Percentiles rank a stretch among this genome's conserved stretches.
These are phyloP conservation scores for Lordiphosa mommai DNA, from an alignment of 1,140 invertebrate genomes.

Conservation along the genomic window DNA sequence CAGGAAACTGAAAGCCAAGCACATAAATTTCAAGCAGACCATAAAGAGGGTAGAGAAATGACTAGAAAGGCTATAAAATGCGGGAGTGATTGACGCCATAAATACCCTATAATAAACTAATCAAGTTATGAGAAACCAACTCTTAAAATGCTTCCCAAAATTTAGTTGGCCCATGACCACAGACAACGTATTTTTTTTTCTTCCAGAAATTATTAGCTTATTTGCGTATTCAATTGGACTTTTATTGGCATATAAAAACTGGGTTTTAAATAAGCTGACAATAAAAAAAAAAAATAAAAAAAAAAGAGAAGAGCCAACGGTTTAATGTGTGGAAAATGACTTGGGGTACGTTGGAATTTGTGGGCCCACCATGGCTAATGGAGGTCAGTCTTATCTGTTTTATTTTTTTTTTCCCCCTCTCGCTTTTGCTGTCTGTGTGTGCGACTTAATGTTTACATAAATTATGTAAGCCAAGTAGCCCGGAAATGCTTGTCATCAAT, in stretches of 20 bases:
- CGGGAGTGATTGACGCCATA: too few species aligned
- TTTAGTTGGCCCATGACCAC: slow-evolving; percentile 59
- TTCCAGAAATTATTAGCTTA: slow-evolving; percentile 41
- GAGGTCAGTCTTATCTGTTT: slow-evolving; percentile 59
- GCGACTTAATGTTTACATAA: slow-evolving; percentile 68
- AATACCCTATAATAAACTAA: too few species aligned
- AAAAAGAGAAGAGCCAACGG: slow-evolving; percentile 42
- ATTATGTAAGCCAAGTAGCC: slow-evolving; percentile 65
- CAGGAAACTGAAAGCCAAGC: slow-evolving; percentile 26
- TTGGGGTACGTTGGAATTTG: slow-evolving; percentile 6
- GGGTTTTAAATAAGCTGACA: slow-evolving; percentile 42
- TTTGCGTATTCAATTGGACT: slow-evolving; percentile 64
- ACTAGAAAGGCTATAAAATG: too few species aligned
- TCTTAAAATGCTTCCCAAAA: not conserved
- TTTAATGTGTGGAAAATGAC: slow-evolving; percentile 54
- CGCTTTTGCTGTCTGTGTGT: not conserved
- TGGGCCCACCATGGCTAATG: slow-evolving; percentile 5
- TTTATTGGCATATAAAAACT: slow-evolving; percentile 46
- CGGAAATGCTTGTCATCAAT: slow-evolving; percentile 76
- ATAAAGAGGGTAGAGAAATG: not conserved
- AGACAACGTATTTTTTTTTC: slow-evolving; percentile 41
- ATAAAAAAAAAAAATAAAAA: slow-evolving; percentile 46
- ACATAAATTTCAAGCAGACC: slow-evolving; percentile 39
- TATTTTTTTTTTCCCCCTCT: not conserved
- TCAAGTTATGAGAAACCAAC: not conserved